These are phyloP conservation scores for Pseudoips prasinana DNA, from an alignment of 2,888 invertebrate genomes.

Conservation along the genomic window DNA sequence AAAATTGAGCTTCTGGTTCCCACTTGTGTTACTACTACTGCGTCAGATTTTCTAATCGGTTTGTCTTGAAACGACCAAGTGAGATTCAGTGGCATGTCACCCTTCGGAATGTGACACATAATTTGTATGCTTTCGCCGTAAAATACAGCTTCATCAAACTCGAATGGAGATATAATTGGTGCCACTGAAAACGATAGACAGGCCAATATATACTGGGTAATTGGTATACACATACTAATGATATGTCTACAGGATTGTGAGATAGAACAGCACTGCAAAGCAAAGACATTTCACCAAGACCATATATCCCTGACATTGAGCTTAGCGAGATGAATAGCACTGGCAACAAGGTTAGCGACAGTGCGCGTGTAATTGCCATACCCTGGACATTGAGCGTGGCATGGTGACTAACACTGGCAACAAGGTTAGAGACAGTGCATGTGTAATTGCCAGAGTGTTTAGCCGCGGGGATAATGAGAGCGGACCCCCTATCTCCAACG, in stretches of 20 bases:
- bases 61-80: conserved; percentile 86
- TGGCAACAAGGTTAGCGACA: conserved; percentile 84
- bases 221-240: conserved; percentile 14
- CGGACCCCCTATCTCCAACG: conserved; percentile 85
- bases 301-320: conserved; percentile 84
- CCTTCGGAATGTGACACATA: conserved; percentile 83
- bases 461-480: conserved; percentile 85
- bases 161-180: conserved; percentile 82
- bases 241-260: conserved; percentile 20
- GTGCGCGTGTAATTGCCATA: conserved; percentile 87
- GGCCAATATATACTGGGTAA: conserved; percentile 23
- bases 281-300: conserved; percentile 55
- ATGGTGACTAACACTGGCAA: conserved; percentile 82
- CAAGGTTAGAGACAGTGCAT: conserved; percentile 84
- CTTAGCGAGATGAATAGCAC: conserved; percentile 81
- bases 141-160: conserved; percentile 79
- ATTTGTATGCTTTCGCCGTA: conserved; percentile 82
- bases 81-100: conserved; percentile 87
- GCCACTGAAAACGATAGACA: conserved; percentile 78
- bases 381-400: conserved; percentile 85
- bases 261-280: conserved; percentile 53
- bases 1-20: conserved; percentile 84
- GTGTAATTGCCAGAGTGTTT: conserved; percentile 87
- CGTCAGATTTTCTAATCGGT: conserved; percentile 61
- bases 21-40: conserved; percentile 78